These are phyloP conservation scores for Sorex fumeus DNA, from an alignment of 2,113 vertebrate species.

Conservation along the genomic window DNA sequence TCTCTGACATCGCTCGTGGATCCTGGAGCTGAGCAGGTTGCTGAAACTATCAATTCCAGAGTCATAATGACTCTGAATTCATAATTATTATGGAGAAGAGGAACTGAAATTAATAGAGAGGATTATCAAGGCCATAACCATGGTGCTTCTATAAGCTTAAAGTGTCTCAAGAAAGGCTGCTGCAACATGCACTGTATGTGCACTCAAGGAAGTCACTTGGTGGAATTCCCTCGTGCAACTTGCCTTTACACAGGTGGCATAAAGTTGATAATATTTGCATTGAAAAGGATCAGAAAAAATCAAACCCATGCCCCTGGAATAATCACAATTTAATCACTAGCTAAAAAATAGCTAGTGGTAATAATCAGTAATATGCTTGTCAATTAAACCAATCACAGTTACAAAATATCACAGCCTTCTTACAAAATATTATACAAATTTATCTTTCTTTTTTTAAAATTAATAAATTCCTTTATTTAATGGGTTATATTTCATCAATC, in stretches of 20 bases:
- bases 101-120: neutral
- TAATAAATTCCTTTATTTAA: too few species aligned
- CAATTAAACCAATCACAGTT: conserved; percentile 27
- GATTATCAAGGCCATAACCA: neutral
- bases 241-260: neutral
- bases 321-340: neutral
- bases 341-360: neutral
- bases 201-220: neutral
- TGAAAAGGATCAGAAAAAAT: neutral
- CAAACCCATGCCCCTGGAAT: neutral
- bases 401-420: neutral
- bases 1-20: too few species aligned
- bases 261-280: neutral
- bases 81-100: neutral
- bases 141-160: neutral
- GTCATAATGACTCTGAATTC: neutral
- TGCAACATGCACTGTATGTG: accelerated
- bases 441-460: too few species aligned
- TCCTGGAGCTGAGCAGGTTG: conserved; percentile 14
- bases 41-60: conserved; percentile 6
- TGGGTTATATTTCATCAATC: neutral
- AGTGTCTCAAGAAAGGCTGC: neutral
- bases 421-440: conserved; percentile 4
- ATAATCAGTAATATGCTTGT: neutral
- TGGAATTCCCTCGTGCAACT: neutral